Base-by-base conservation (phyloP, 2,888 invertebrate species). In the Oligia strigilis region DNA sequence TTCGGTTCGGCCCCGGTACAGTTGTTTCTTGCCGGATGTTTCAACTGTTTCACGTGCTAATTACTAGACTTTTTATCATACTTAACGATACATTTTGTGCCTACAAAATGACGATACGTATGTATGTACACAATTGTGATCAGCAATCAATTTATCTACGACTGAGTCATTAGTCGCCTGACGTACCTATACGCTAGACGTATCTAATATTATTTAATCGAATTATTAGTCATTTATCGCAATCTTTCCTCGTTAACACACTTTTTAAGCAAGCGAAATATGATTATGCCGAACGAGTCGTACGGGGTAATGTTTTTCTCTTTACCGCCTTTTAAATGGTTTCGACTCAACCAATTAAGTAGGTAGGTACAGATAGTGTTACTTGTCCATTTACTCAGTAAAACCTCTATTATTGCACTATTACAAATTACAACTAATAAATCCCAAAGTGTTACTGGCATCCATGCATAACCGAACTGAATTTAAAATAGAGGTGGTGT, bases 11-110 rank as follows among this genome's bases (percentile, higher is more conserved):
- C 81, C 77, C 79, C 80, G 78, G 76, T 81, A 84, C 88, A 80
- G 87, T 89, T 87, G 84, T 78, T 89, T 85, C 84, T 86, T 86
- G 73, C 86, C 92, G 92, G 91, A 92, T 88, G 89, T 91, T 91
- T 91, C 82, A 88, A 83, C 87, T 87, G 87, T 90, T 91, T 88
- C 91, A 90, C 83, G 91, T 87, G 83, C 90, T 88, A 90, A 88
- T 91, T 90, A 81, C 86, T 83, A 49, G 77, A 64, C 11, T 86
- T 91, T 88, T 90, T 88, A 87, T 86, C 78, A 81, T 71, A 84
- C 78, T 77, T 71, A 84, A 77, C 80, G 49, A 80, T 84, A 73
- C 78, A 82, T 81, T 84, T 89, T 85, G 84, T 81, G 78, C 69
- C 71, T 80, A 74, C 72, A 72, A 81, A 76, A 65, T 75, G 74